A percentile compares a stretch with the other conserved stretches of the same genome.
phyloP scores from a whole-genome alignment of 2,113 vertebrate genomes.

The Neopipo cinnamomea region DNA sequence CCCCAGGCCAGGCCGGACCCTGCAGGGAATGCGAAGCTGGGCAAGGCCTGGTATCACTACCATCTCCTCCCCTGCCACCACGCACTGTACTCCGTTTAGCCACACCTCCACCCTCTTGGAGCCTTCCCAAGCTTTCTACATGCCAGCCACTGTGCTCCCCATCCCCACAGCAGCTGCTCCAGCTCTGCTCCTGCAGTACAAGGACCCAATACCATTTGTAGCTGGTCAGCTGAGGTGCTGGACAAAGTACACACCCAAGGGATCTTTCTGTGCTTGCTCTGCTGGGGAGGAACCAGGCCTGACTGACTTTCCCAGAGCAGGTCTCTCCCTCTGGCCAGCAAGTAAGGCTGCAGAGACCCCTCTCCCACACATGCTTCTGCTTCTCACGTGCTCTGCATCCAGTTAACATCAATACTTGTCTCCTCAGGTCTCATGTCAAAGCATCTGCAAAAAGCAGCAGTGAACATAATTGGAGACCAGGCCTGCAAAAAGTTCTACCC shows the following conservation, averaged over 20 bases:
- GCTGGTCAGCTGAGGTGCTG: not conserved
- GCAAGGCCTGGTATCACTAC: not conserved
- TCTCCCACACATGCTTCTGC: not conserved
- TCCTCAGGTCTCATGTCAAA: constrained; percentile 80
- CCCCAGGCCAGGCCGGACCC: not conserved
- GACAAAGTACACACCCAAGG: not conserved
- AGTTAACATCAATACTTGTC: not conserved
- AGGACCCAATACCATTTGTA: not conserved
- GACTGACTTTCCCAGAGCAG: not conserved
- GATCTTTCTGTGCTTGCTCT: not conserved
- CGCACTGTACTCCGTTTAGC: not conserved
- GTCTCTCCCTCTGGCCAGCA: not conserved
- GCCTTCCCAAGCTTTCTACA: not conserved
- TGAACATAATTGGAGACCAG: constrained; percentile 81
- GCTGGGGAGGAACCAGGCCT: not conserved
- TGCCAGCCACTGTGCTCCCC: not conserved
- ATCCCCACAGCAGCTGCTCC: not conserved
- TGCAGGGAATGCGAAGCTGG: not conserved
- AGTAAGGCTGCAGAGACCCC: not conserved
- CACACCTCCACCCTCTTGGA: not conserved
- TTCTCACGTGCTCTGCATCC: not conserved
- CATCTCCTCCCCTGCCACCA: not conserved
- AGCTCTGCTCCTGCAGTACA: not conserved
- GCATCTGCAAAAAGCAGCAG: constrained; percentile 87
- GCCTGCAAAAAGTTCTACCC: constrained; percentile 87